Evolutionary conservation across 2,797 vertebrate genomes (phyloP).

Genomic region (Syndactyla subalaris): DNA sequence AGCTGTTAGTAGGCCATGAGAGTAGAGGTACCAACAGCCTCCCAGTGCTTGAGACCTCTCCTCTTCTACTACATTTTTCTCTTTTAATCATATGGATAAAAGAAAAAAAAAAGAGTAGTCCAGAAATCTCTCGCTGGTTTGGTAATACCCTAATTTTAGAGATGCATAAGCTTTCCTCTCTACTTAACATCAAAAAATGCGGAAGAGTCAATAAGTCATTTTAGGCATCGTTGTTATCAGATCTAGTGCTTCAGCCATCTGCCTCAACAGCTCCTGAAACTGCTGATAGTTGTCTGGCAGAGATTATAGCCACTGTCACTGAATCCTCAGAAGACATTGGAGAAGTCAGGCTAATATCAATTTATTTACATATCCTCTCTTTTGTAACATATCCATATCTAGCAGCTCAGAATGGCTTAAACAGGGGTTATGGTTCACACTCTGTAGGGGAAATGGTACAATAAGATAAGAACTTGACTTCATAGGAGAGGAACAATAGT

Average conservation of each 20-base stretch:
- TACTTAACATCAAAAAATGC: not conserved
- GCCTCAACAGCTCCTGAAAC: constrained; percentile 29
- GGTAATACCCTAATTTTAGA: not conserved
- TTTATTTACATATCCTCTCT: not conserved
- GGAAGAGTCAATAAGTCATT: constrained; percentile 7
- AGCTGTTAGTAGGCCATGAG: not conserved
- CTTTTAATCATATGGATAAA: not conserved
- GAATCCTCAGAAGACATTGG: not conserved
- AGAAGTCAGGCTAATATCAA: not conserved
- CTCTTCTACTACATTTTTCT: not conserved
- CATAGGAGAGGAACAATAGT: not conserved
- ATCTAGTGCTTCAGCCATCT: constrained; percentile 33
- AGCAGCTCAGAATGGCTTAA: not conserved
- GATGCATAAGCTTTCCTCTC: not conserved
- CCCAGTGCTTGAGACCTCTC: not conserved
- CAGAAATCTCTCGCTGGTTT: not conserved
- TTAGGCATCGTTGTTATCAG: constrained; percentile 34
- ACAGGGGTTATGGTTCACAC: not conserved
- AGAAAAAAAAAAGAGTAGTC: not conserved
- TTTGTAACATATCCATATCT: not conserved
- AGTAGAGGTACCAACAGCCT: not conserved
- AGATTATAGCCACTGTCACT: not conserved
- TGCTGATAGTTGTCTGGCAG: constrained; percentile 32
- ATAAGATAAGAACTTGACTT: not conserved
- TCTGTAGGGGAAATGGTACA: not conserved